A percentile compares a stretch with the other conserved stretches of the same genome.
These are phyloP conservation scores for Cololabis saira DNA, from an alignment of 2,113 vertebrate genomes.

Conservation along the genomic window DNA sequence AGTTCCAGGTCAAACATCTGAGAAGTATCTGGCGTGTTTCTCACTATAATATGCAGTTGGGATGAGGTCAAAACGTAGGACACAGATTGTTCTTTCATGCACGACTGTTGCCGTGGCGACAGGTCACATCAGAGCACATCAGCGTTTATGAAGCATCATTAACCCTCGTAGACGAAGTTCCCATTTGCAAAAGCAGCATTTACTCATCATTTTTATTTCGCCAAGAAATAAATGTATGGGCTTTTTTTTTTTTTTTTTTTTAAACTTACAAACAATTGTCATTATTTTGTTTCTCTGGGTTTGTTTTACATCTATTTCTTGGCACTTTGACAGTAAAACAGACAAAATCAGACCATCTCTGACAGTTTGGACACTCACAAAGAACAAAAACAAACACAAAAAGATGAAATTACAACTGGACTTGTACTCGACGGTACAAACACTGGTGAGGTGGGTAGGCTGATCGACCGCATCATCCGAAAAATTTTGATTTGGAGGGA, in stretches of 20 bases:
- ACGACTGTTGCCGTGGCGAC: not conserved
- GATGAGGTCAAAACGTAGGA: conserved; percentile 37
- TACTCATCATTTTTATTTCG: conserved; percentile 19
- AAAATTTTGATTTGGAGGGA: no score
- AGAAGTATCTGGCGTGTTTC: not conserved
- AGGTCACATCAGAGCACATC: not conserved
- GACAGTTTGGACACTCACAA: not conserved
- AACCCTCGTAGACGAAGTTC: not conserved
- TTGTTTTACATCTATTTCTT: not conserved
- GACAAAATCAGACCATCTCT: not conserved
- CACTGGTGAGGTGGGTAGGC: conserved; percentile 16
- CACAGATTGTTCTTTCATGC: not conserved
- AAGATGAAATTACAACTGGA: conserved; percentile 9
- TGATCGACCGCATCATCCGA: no score
- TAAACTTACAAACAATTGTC: conserved; percentile 16
- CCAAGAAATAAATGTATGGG: conserved; percentile 39
- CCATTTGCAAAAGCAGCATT: conserved; percentile 11
- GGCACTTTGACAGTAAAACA: conserved; percentile 18
- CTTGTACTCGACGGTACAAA: conserved; percentile 17
- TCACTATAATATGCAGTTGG: not conserved
- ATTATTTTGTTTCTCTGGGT: not conserved
- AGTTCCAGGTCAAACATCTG: not conserved
- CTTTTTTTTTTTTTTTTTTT: not conserved
- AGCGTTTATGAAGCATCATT: conserved; percentile 1
- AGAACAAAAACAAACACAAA: conserved; percentile 4